Conservation (phyloP, 1,140 invertebrate species). For the Eciton burchellii region DNA sequence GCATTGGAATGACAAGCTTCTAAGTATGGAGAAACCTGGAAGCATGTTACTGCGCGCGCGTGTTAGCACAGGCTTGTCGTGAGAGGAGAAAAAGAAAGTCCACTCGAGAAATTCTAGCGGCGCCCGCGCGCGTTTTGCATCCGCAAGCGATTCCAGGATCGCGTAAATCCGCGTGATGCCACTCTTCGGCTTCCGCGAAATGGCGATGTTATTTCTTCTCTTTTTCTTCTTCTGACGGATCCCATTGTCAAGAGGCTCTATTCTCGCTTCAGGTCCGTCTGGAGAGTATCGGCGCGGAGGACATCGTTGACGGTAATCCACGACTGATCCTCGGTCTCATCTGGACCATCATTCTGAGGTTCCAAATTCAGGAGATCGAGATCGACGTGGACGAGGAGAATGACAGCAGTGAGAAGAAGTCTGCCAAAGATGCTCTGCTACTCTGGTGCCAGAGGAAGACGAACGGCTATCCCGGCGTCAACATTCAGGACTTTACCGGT, state of each 20-base stretch:
- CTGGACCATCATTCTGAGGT: conserved; percentile 99
- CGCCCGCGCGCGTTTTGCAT: background rate
- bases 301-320: conserved; percentile 99
- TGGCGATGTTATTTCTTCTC: background rate
- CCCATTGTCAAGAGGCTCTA: background rate
- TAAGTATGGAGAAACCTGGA: conserved; percentile 26
- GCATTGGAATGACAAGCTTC: conserved; percentile 15
- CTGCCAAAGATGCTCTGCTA: conserved; percentile 98
- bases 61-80: background rate
- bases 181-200: background rate
- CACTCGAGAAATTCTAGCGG: background rate
- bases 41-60: background rate
- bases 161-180: background rate
- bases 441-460: conserved; percentile 99
- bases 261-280: conserved; percentile 90
- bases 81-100: conserved; percentile 13
- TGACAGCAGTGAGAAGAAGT: conserved; percentile 99
- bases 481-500: conserved; percentile 92
- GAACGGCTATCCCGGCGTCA: conserved; percentile 95
- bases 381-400: conserved; percentile 99
- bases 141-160: background rate
- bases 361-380: conserved; percentile 99
- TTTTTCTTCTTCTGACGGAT: background rate
- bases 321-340: conserved; percentile 98
- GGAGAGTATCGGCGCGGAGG: conserved; percentile 99